phyloP scores from a whole-genome alignment of 1,140 invertebrate genomes.

The Zophobas morio region DNA sequence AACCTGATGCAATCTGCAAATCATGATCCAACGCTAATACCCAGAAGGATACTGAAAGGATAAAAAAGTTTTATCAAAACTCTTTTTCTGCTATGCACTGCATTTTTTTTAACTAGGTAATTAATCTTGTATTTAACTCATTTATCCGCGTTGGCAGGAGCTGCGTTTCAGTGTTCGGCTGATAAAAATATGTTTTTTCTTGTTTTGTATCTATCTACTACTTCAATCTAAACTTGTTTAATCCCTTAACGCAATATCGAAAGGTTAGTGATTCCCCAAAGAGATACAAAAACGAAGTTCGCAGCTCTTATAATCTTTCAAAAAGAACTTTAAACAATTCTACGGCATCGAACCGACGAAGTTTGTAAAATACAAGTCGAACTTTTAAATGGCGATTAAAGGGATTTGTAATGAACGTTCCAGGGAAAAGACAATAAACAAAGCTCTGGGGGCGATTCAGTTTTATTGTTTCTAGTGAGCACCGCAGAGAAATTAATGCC shows the following conservation, averaged over 20 bases:
- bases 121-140: constrained; percentile 18
- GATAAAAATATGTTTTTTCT: constrained; percentile 13
- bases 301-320: constrained; percentile 23
- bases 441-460: not conserved
- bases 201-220: not conserved
- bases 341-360: constrained; percentile 25
- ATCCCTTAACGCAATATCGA: constrained; percentile 35
- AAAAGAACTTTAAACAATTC: constrained; percentile 48
- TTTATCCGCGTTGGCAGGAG: not conserved
- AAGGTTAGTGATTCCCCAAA: constrained; percentile 35
- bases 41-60: constrained; percentile 76
- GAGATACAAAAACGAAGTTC: constrained; percentile 34
- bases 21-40: constrained; percentile 75
- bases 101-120: constrained; percentile 9
- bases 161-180: not conserved
- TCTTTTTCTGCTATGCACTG: not conserved
- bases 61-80: constrained; percentile 47
- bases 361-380: constrained; percentile 45
- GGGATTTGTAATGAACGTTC: constrained; percentile 21
- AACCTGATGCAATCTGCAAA: constrained; percentile 71
- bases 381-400: constrained; percentile 45
- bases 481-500: not conserved
- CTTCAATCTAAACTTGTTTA: constrained; percentile 25
- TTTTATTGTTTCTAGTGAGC: constrained; percentile 14
- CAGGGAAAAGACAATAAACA: constrained; percentile 29